Evolutionary conservation across 2,888 invertebrate species (phyloP).

Genomic region (Eupithecia insigniata): DNA sequence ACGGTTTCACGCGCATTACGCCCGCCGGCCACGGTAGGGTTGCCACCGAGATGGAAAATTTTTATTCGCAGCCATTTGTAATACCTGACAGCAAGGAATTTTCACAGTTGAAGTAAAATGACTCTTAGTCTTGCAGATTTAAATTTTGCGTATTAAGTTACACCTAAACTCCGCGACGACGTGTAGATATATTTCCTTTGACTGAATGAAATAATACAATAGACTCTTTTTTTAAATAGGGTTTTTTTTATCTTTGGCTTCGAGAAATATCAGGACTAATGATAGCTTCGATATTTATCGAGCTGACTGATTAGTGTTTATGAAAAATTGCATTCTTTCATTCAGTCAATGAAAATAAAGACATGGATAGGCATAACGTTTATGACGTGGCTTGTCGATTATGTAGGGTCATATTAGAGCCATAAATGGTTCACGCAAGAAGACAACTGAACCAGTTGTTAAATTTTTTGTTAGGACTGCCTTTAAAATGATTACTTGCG

Average conservation of each 20-base stretch:
- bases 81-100: conserved; percentile 26
- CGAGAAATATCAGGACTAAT: no score
- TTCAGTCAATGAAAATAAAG: no score
- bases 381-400: background rate
- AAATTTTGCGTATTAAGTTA: background rate
- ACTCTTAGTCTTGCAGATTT: conserved; percentile 11
- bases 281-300: no score
- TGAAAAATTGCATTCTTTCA: no score
- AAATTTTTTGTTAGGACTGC: background rate
- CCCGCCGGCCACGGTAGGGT: conserved; percentile 56
- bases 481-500: no score
- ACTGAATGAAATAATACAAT: no score
- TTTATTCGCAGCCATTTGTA: conserved; percentile 30
- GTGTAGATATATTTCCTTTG: no score
- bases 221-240: no score
- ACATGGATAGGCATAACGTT: no score
- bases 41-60: conserved; percentile 42
- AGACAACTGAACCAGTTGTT: background rate
- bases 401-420: background rate
- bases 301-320: no score
- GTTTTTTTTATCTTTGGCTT: no score
- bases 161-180: background rate
- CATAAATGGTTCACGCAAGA: background rate
- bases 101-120: conserved; percentile 18
- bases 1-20: conserved; percentile 69